phyloP scores from a whole-genome alignment of 2,888 invertebrate genomes.

The Enoplolaimus lenunculus region DNA sequence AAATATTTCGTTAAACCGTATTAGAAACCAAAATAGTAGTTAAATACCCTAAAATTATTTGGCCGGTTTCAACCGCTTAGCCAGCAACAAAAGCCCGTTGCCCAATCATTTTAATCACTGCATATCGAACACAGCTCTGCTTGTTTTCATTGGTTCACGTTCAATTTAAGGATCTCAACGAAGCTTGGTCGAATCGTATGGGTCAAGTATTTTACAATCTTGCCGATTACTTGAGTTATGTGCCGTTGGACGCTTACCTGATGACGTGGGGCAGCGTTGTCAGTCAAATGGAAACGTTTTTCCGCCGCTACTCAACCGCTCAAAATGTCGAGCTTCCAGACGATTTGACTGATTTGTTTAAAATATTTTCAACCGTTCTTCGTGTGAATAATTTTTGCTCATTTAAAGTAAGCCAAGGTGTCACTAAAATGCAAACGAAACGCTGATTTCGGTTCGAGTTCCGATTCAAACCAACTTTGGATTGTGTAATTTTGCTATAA shows the following conservation, averaged over 20 bases:
- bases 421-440: neutral
- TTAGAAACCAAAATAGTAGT: too few relatives aligned
- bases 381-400: conserved; percentile 67
- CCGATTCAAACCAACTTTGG: too few relatives aligned
- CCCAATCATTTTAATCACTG: neutral
- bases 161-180: conserved; percentile 54
- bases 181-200: conserved; percentile 60
- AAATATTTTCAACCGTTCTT: conserved; percentile 49
- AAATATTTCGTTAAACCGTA: too few relatives aligned
- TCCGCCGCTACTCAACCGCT: conserved; percentile 50
- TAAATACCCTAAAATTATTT: too few relatives aligned
- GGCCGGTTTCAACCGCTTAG: too few relatives aligned
- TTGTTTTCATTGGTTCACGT: neutral
- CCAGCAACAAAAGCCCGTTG: neutral
- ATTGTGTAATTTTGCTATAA: too few relatives aligned
- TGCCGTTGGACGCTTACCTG: conserved; percentile 61
- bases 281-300: conserved; percentile 68
- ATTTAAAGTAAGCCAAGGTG: conserved; percentile 67
- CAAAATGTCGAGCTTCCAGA: conserved; percentile 28
- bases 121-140: neutral
- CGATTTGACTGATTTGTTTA: conserved; percentile 43
- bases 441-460: neutral
- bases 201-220: conserved; percentile 73
- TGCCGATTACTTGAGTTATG: conserved; percentile 76
- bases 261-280: conserved; percentile 65